phyloP scores from a whole-genome alignment of 2,113 vertebrate species.

The Sminthopsis crassicaudata region DNA sequence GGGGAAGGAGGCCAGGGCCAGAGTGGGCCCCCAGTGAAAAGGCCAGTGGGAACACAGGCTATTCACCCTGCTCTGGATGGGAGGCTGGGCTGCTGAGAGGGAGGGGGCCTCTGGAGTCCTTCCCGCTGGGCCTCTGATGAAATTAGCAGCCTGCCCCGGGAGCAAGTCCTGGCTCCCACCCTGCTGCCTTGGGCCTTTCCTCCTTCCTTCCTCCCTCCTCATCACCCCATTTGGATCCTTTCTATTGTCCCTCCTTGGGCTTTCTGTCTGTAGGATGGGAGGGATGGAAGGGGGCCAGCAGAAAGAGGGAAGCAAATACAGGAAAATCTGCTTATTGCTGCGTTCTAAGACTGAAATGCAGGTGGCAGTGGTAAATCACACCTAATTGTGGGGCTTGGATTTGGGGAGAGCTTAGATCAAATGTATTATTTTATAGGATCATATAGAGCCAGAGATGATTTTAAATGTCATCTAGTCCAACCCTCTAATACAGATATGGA shows the following conservation, averaged over 20 bases:
- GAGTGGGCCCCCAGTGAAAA: rapidly evolving
- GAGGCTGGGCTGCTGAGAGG: background rate
- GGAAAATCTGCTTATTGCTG: background rate
- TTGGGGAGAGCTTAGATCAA: background rate
- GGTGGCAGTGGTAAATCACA: background rate
- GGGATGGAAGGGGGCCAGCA: background rate
- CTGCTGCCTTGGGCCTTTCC: background rate
- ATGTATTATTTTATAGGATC: background rate
- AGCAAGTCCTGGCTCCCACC: background rate
- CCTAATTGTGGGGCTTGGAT: background rate
- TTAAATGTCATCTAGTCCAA: background rate
- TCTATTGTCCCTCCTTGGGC: background rate
- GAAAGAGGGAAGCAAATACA: background rate
- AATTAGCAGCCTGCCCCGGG: background rate
- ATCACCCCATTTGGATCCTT: background rate
- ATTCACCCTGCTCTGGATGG: rapidly evolving
- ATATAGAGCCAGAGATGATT: background rate
- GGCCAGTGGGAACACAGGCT: background rate
- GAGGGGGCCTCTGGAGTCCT: background rate
- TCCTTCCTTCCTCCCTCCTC: background rate
- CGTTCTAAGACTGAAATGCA: background rate
- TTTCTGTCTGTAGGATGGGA: background rate
- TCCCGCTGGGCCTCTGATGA: background rate
- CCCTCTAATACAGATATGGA: background rate
- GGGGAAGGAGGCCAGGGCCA: rapidly evolving